Evolutionary conservation across 2,113 vertebrate species (phyloP).

Genomic region (Barnardius zonarius): DNA sequence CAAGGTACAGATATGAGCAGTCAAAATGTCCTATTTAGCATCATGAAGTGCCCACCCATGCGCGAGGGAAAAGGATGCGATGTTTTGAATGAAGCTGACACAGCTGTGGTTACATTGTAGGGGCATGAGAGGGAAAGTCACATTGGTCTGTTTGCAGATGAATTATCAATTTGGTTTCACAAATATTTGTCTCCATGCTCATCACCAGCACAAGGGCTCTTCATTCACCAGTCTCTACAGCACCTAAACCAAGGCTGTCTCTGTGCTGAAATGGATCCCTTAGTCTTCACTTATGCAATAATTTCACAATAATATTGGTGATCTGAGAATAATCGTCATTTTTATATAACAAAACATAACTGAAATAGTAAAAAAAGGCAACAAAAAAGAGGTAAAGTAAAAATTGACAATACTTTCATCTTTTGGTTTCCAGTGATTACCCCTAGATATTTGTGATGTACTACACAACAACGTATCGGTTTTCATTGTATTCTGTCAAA

Average conservation of each 20-base stretch:
- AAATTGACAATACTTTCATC: conserved; percentile 12
- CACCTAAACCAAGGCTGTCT: neutral
- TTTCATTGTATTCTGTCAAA: neutral
- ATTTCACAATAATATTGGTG: neutral
- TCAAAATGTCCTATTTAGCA: conserved; percentile 33
- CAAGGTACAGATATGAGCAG: conserved; percentile 14
- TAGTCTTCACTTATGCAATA: neutral
- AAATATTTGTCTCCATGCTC: neutral
- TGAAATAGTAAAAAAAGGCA: neutral
- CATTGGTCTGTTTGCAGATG: neutral
- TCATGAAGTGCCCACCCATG: conserved; percentile 2
- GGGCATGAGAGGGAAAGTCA: neutral
- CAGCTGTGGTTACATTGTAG: neutral
- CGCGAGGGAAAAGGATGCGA: neutral
- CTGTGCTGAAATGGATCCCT: conserved; percentile 1
- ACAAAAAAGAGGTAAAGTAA: conserved; percentile 23
- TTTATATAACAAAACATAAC: conserved; percentile 3
- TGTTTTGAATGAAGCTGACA: neutral
- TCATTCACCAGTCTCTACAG: neutral
- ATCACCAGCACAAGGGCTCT: neutral
- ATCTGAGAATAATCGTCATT: neutral
- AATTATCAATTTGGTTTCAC: conserved; percentile 18
- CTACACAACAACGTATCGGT: neutral
- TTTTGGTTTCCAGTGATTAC: conserved; percentile 9
- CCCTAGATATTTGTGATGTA: neutral